Conservation (phyloP, 1,140 invertebrate genomes). For the Leptonema lineaticorne region DNA sequence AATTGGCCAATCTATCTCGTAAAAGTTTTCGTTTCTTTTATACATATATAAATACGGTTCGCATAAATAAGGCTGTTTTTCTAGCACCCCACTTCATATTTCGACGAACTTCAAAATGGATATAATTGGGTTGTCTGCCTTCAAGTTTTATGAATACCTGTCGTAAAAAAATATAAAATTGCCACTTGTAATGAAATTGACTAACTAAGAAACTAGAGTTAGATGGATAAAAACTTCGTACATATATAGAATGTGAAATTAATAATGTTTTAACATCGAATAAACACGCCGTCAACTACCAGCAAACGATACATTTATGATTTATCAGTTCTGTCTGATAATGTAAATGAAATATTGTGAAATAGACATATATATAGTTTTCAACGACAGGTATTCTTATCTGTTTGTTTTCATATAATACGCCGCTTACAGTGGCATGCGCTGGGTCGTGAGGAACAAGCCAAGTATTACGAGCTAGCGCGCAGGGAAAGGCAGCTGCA, state of each 20-base stretch:
- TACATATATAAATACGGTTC: conserved; percentile 5
- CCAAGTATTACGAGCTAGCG: conserved; percentile 99
- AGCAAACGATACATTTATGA: not conserved
- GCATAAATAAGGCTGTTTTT: conserved; percentile 55
- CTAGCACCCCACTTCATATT: conserved; percentile 51
- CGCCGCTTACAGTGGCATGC: conserved; percentile 87
- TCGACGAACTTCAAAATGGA: conserved; percentile 8
- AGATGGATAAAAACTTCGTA: not conserved
- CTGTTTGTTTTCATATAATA: conserved; percentile 57
- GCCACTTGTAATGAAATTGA: not conserved
- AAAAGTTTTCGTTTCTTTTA: conserved; percentile 18
- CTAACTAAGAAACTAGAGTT: not conserved
- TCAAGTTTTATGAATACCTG: conserved; percentile 23
- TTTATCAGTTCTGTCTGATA: conserved; percentile 1
- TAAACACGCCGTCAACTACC: not conserved
- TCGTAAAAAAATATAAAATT: conserved; percentile 3
- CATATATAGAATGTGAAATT: not conserved
- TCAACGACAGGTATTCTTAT: conserved; percentile 31
- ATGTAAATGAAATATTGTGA: conserved; percentile 4
- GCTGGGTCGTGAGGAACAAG: conserved; percentile 96
- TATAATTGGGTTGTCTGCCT: conserved; percentile 11
- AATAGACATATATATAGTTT: conserved; percentile 14
- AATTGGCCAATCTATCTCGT: conserved; percentile 38
- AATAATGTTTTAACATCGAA: not conserved
- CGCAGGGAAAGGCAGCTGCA: conserved; percentile 96